These are phyloP conservation scores for Netelia fuscicornis DNA, from an alignment of 2,888 invertebrate species.

Conservation along the genomic window DNA sequence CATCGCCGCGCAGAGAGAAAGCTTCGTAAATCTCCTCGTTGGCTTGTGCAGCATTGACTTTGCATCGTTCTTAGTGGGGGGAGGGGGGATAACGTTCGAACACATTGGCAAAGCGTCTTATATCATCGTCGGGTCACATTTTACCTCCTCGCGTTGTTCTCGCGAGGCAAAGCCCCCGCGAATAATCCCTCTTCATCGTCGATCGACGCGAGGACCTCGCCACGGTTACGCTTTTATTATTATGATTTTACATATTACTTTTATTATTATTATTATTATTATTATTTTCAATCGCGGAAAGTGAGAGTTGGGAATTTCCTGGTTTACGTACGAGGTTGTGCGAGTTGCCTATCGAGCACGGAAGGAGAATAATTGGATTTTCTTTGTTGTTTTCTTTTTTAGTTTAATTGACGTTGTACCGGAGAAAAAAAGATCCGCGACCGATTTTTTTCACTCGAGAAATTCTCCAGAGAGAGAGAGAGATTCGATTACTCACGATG, in stretches of 20 bases:
- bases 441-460: constrained; percentile 6
- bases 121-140: constrained; percentile 72
- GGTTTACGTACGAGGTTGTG: constrained; percentile 31
- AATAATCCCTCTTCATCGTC: constrained; percentile 43
- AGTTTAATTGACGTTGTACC: neutral
- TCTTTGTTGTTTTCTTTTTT: neutral
- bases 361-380: constrained; percentile 9
- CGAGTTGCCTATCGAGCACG: constrained; percentile 12
- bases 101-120: constrained; percentile 71
- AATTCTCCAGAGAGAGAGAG: neutral
- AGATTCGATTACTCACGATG: neutral
- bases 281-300: constrained; percentile 67
- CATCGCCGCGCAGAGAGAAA: constrained; percentile 71
- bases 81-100: constrained; percentile 51
- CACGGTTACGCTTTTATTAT: neutral
- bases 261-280: constrained; percentile 1
- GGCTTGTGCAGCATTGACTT: constrained; percentile 67
- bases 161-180: neutral
- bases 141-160: constrained; percentile 41
- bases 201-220: constrained; percentile 29
- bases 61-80: constrained; percentile 62
- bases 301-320: constrained; percentile 76
- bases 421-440: neutral
- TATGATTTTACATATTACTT: neutral
- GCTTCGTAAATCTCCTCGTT: constrained; percentile 78